Evolutionary conservation across 1,140 invertebrate genomes (phyloP), one percentile per base, ranked within the genome.

Genomic region (Trachelipus rathkii): DNA sequence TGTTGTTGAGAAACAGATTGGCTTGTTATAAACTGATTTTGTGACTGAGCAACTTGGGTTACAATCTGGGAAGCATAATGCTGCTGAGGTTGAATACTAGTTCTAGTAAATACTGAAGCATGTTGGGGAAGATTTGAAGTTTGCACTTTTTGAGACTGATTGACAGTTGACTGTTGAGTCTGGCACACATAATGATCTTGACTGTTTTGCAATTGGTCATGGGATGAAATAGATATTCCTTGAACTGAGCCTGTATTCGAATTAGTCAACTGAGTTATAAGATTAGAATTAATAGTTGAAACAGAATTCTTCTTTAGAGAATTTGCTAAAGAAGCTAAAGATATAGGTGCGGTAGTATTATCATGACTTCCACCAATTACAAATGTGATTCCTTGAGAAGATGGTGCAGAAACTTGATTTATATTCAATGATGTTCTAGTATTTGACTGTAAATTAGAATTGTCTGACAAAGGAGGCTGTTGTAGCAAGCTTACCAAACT

Each of bases 381-480:
- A 33, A 81, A 77, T 0, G 80, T 81, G 77, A 81, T 78, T 43
- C 75, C 80, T 60, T 81, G 80, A 76, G 50, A 15, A 60, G 50
- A 60, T 15, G 50, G 8, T 15, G 50, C 19, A 60, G 50, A 60
- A 19, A 60, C 11, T 19, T 13, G 19, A 8, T 60, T 60, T 60
- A 60, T 15, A 60, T 60, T 60, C 11, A 60, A 15, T 60, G 50
- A 60, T 19, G 50, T 15, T 15, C 11, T 19, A 60, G 1, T 15
- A 19, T 60, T 60, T 60, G 50, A 60, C 50, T 60, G 50, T 8
- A 60, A 60, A 60, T 19, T 60, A 60, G 50, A 60, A 60, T 60
- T 60, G 44, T 45, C 75, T 11, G 77, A 45, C 19, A 75, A 46
- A 21, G 75, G 21, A 44, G 75, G 74, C 43, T 79, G 78, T 46